A percentile compares a stretch with the other conserved stretches of the same genome.
Evolutionary conservation across 1,140 invertebrate species (phyloP).

Genomic region (roundworm (Caenorhabditis elegans)): WBcel235 BX284605.5:7446001-7446500

Average conservation of each 20-base stretch:
- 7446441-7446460: not conserved
- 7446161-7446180: not conserved
- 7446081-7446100: not conserved
- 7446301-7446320: not conserved
- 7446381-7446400: too few relatives aligned
- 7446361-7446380: too few relatives aligned
- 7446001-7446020: slow-evolving; percentile 16
- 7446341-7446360: too few relatives aligned
- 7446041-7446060: not conserved
- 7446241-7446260: not conserved
- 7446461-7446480: not conserved
- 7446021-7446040: slow-evolving; percentile 4
- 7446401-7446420: too few relatives aligned
- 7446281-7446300: not conserved
- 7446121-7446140: not conserved
- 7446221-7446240: slow-evolving; percentile 6
- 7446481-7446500: not conserved
- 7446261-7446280: not conserved
- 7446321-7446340: slow-evolving; percentile 16
- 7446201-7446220: too few relatives aligned
- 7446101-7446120: not conserved
- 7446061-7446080: slow-evolving; percentile 17
- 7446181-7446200: too few relatives aligned
- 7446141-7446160: not conserved
- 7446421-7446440: too few relatives aligned